Conservation (phyloP, 2,888 invertebrate genomes). For the Drosophila neonasuta region DNA sequence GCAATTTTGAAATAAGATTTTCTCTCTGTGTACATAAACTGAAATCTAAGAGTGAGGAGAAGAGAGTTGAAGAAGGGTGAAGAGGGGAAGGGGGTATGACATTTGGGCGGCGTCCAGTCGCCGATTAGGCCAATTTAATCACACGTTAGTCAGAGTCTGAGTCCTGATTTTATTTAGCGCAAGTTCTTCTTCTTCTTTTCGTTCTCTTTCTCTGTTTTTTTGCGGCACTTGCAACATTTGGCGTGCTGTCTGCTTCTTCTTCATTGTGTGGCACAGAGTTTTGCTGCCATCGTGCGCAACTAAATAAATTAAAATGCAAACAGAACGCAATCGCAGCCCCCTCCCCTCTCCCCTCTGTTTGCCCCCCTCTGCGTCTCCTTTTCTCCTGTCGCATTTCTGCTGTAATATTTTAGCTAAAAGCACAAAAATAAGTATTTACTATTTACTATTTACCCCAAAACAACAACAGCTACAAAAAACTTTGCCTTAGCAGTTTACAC, state of each 20-base stretch:
- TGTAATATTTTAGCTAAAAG: constrained; percentile 60
- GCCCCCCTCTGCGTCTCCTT: neutral
- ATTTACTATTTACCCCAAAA: constrained; percentile 28
- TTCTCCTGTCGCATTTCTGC: neutral
- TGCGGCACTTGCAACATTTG: constrained; percentile 40
- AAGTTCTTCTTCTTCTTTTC: neutral
- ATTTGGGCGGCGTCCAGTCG: neutral
- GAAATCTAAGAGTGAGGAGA: no score
- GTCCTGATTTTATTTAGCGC: neutral
- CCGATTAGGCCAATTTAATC: constrained; percentile 16
- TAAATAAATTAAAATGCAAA: constrained; percentile 75
- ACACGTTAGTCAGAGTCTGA: constrained; percentile 3
- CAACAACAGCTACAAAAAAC: constrained; percentile 37
- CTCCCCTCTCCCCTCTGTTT: neutral
- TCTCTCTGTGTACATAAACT: neutral
- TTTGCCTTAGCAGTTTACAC: constrained; percentile 47
- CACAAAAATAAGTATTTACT: constrained; percentile 48
- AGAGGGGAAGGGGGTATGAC: neutral
- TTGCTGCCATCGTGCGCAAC: constrained; percentile 58
- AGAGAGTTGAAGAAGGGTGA: no score
- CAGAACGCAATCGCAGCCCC: constrained; percentile 47
- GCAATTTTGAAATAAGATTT: no score
- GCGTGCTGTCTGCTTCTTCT: constrained; percentile 46
- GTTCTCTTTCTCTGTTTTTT: constrained; percentile 1
- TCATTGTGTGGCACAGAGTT: constrained; percentile 3